Evolutionary conservation across 2,113 vertebrate species (phyloP).

Genomic region (Boulengeromyrus knoepffleri): DNA sequence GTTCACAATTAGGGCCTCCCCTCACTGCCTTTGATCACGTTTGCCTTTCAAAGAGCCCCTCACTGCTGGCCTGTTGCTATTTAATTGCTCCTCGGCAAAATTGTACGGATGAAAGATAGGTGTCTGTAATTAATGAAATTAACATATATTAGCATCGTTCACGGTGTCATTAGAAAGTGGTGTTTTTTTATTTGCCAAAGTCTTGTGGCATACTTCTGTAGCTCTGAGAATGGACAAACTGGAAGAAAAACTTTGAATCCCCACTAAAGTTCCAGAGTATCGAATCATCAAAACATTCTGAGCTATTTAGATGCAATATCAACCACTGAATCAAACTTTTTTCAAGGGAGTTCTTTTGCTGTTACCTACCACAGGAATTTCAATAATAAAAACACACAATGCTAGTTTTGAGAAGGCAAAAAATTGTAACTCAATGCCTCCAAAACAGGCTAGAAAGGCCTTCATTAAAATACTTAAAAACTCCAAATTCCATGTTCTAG

Average conservation of each 20-base stretch:
- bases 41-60: constrained; percentile 67
- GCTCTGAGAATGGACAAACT: neutral
- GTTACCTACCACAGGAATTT: neutral
- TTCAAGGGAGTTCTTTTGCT: neutral
- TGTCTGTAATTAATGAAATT: constrained; percentile 99
- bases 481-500: neutral
- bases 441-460: neutral
- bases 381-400: neutral
- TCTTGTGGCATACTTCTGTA: neutral
- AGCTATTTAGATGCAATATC: neutral
- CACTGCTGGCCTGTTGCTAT: constrained; percentile 69
- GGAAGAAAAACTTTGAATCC: neutral
- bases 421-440: neutral
- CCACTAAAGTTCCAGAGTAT: neutral
- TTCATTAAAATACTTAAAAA: neutral
- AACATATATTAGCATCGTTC: constrained; percentile 99
- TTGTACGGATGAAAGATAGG: constrained; percentile 97
- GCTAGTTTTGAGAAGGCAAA: neutral
- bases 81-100: constrained; percentile 98
- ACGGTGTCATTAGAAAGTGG: constrained; percentile 90
- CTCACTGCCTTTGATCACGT: constrained; percentile 86
- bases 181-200: constrained; percentile 75
- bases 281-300: neutral
- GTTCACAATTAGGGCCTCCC: constrained; percentile 77
- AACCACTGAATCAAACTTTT: neutral